Conservation (phyloP, 2,113 vertebrate genomes). For the Lagopus muta region DNA sequence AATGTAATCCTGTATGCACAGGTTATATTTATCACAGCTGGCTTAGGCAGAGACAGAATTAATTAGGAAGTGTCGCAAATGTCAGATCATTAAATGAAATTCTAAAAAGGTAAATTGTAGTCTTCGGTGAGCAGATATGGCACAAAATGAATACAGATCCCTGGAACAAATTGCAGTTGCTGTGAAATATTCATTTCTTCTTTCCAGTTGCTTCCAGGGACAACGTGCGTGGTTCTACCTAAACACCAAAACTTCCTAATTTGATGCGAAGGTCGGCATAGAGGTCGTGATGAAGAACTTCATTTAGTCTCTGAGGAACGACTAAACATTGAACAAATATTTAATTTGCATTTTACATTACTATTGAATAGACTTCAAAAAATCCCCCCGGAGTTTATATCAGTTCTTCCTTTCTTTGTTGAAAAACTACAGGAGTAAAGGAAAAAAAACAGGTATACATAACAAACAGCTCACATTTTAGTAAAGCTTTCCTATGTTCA, state of each 20-base stretch:
- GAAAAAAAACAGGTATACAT: not conserved
- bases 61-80: conserved; percentile 65
- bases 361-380: conserved; percentile 27
- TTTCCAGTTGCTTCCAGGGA: conserved; percentile 29
- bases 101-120: conserved; percentile 64
- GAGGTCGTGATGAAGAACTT: not conserved
- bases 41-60: conserved; percentile 55
- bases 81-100: conserved; percentile 66
- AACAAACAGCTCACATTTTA: not conserved
- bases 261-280: conserved; percentile 12
- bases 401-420: not conserved
- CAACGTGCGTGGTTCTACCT: not conserved
- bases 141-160: conserved; percentile 29
- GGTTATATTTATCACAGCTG: conserved; percentile 58
- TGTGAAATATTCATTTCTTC: conserved; percentile 35
- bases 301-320: conserved; percentile 6
- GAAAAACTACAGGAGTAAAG: conserved; percentile 1
- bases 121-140: conserved; percentile 42
- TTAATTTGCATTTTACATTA: conserved; percentile 62
- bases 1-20: not conserved
- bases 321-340: conserved; percentile 23
- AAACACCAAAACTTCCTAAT: conserved; percentile 53
- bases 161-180: not conserved
- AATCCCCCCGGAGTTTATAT: conserved; percentile 17
- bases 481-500: not conserved